Evolutionary conservation across 1,140 invertebrate species (phyloP), one percentile per base, ranked within the genome.

Genomic region (Calosoma granatense): DNA sequence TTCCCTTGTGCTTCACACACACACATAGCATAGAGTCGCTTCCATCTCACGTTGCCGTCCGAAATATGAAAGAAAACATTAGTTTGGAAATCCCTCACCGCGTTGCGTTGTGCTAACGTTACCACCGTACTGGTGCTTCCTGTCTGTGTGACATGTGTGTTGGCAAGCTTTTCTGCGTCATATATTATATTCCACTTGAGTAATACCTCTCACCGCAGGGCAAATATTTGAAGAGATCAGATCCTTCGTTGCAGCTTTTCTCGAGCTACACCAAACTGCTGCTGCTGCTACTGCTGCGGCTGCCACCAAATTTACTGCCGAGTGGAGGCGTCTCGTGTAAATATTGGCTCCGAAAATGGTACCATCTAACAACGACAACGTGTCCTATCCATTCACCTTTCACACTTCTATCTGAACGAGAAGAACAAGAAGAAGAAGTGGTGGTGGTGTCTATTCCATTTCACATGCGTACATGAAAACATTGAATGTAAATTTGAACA

Each of bases 171-270:
- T 39, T 56, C 51, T 36, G 15, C 41, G 41, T 55, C 36, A 41
- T 59, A 59, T 59, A 59, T 59, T 59, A 59, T 59, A 54, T 59
- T 59, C 58, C 58, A 59, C 58, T 59, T 59, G 58, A 59, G 54
- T 59, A 59, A 59, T 59, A 56, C 54, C 54, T 56, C 39, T 59
- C 39, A 54, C 58, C 51, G 51, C 58, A 19, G 36, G 54, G 55
- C 56, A 60, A 60, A 60, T 57, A 60, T 60, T 60, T 57, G 59
- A 54, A 47, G 15, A 55, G 39, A 56, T 56, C 51, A 60, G 53
- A 60, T 56, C 54, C 47, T 53, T 53, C 19, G 30, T 20, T 22
- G 54, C 22, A 56, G 47, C 54, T 51, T 55, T n/a, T 20, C 22
- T 43, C 47, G n/a, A 9, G 21, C 6, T 20, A 55, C 22, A 53